Base-by-base conservation (phyloP, 2,888 invertebrate species). In the Deilephila porcellus region DNA sequence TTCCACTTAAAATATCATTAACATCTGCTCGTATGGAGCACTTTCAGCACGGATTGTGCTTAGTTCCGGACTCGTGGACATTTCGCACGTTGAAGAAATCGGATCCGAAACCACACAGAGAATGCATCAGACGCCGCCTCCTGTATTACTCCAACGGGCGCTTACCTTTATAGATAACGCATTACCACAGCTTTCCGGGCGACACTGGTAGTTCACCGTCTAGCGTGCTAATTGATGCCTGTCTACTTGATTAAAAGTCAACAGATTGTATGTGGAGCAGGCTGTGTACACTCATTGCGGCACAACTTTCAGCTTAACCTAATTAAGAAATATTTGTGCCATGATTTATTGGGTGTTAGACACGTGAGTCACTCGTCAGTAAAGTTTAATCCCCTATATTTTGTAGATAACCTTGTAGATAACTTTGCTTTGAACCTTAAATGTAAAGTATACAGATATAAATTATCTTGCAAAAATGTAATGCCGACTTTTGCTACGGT, bases 181-280 rank as follows among this genome's bases (percentile, higher is more conserved):
- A n/a, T n/a, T n/a, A n/a, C n/a, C n/a, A n/a, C n/a, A n/a, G n/a
- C 19, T 67, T n/a, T 73, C 19, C 64, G 72, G 64, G 67, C 56
- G 59, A 59, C 56, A 63, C 34, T 56, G 56, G 70, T 32, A 8
- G 19, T 34, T 20, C 52, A 62, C 19, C 53, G 56, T 60, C 71
- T 67, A 64, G 60, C 60, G 78, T 74, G 74, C 73, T 81, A 82
- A 85, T 85, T 82, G 79, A 79, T 78, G 76, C 73, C 74, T 62
- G 71, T 74, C 73, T 76, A 59, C 67, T 67, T 73, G 37, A 73
- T 73, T 73, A 64, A 59, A 67, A 25, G 56, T 32, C 37, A 73
- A 67, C 72, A 37, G 29, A 29, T 37, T 67, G 52, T 37, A 59
- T 67, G 25, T 73, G 14, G 59, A 37, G 25, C 64, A 59, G 8